These are phyloP conservation scores for Hyposoter dolosus DNA, from an alignment of 2,888 invertebrate species.

Conservation along the genomic window DNA sequence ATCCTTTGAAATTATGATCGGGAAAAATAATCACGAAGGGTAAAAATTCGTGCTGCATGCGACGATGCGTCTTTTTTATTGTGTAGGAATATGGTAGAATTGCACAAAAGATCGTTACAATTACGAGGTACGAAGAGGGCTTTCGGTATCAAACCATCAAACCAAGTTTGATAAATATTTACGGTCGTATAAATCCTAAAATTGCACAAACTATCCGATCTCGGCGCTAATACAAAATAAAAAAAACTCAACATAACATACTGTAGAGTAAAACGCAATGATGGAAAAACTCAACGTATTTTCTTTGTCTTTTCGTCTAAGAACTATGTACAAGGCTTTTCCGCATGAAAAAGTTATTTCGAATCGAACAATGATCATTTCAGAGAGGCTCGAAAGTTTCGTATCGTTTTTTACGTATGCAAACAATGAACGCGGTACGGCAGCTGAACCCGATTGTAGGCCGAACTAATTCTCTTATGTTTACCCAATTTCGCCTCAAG, in stretches of 20 bases:
- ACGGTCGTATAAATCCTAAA: slow-evolving; percentile 48
- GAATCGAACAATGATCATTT: not conserved
- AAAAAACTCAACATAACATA: slow-evolving; percentile 25
- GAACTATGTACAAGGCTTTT: slow-evolving; percentile 16
- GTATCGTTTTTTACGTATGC: not conserved
- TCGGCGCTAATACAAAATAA: slow-evolving; percentile 28
- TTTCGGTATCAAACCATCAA: slow-evolving; percentile 39
- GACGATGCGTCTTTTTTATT: slow-evolving; percentile 53
- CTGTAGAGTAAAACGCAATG: not conserved
- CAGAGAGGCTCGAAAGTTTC: not conserved
- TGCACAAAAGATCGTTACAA: slow-evolving; percentile 66
- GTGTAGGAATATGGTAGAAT: slow-evolving; percentile 59
- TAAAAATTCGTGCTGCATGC: slow-evolving; percentile 34
- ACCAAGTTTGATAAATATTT: slow-evolving; percentile 36
- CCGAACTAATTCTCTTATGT: not conserved
- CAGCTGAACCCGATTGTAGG: not conserved
- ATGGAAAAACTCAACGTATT: slow-evolving; percentile 33
- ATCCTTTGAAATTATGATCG: not conserved
- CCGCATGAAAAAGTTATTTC: not conserved
- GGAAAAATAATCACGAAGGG: not conserved
- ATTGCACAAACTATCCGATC: slow-evolving; percentile 53
- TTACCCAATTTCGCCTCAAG: not conserved
- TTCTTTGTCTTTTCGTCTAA: slow-evolving; percentile 18
- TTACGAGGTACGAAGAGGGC: slow-evolving; percentile 47
- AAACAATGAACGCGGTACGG: not conserved